Base-by-base conservation (phyloP, 2,888 invertebrate species). In the Acanthoscelides obtectus region DNA sequence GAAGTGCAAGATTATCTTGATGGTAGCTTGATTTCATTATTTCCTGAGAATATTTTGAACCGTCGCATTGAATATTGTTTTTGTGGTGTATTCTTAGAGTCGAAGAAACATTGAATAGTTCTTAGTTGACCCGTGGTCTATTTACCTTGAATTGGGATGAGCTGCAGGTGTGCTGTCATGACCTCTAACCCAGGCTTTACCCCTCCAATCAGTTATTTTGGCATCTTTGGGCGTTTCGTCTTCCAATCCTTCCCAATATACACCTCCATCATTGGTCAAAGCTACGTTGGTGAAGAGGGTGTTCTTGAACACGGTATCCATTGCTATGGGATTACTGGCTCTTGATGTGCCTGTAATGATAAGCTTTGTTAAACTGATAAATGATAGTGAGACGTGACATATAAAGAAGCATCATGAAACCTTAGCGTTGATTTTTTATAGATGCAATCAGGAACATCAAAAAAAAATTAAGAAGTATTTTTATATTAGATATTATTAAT, bases 201-300 rank as follows among this genome's bases (percentile, higher is more conserved):
- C 95, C 79, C 91, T 88, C 97, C 97, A 98, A 82, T 96, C 95
- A 0, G 89, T 93, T 20, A 96, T 88, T 79, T 88, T 86, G 5
- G 91, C 88, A 77, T 87, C 86, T 0, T 89, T 86, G 0, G 89
- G 86, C 0, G 92, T 84, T 75, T 93, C 91, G 69, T 93, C 92
- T 83, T 96, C 96, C 90, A 99, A 90, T 20, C 99, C 99, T 85
- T 99, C 99, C 99, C 99, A 99, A 88, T 90, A 99, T 2, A 98
- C 96, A 0, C 97, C 98, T 1, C 99, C 99, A 80, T 99, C 98
- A 70, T 91, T 91, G 0, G 98, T 99, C 79, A 93, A 92, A 0
- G 97, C 99, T 1, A 99, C 98, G 85, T 99, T 99, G 0, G 99
- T 99, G 87, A 99, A 99, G 66, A 99, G 89, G 0, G 98, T 97